phyloP scores from a whole-genome alignment of 2,888 invertebrate species.

The Molorchus minor region DNA sequence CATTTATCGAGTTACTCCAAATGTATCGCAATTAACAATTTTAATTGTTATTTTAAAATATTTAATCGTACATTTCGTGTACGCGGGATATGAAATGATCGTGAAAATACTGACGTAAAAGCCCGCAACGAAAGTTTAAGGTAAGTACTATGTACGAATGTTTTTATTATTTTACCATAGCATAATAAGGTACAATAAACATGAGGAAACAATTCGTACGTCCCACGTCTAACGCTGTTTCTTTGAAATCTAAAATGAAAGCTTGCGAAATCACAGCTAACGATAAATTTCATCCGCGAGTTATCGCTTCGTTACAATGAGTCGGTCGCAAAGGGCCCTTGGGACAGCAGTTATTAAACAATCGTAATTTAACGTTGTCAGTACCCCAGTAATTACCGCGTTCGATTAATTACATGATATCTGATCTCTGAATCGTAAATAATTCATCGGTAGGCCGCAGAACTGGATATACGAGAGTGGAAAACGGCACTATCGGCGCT shows the following conservation, averaged over 20 bases:
- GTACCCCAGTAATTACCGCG: conserved; percentile 56
- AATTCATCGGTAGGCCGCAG: conserved; percentile 22
- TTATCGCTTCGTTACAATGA: conserved; percentile 23
- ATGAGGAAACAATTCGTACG: conserved; percentile 5
- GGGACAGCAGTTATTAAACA: conserved; percentile 47
- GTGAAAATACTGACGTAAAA: no score
- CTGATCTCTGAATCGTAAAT: conserved; percentile 31
- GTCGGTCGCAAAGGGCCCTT: conserved; percentile 26
- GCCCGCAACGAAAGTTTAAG: no score
- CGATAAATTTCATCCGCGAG: conserved; percentile 26
- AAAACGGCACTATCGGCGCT: conserved; percentile 30
- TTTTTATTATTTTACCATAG: no score
- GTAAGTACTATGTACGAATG: no score
- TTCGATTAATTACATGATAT: conserved; percentile 55
- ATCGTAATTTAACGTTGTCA: conserved; percentile 58
- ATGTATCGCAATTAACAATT: no score
- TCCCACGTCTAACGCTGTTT: conserved; percentile 18
- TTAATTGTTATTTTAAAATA: no score
- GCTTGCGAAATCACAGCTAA: conserved; percentile 22
- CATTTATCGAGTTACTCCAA: no score
- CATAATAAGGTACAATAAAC: conserved; percentile 6
- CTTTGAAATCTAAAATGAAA: conserved; percentile 27
- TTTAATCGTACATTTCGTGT: no score
- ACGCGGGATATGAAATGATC: no score
- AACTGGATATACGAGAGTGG: conserved; percentile 20